A percentile compares a stretch with the other conserved stretches of the same genome.
Conservation (phyloP, 2,113 vertebrate genomes). For the Brachypodius melanocephalos region DNA sequence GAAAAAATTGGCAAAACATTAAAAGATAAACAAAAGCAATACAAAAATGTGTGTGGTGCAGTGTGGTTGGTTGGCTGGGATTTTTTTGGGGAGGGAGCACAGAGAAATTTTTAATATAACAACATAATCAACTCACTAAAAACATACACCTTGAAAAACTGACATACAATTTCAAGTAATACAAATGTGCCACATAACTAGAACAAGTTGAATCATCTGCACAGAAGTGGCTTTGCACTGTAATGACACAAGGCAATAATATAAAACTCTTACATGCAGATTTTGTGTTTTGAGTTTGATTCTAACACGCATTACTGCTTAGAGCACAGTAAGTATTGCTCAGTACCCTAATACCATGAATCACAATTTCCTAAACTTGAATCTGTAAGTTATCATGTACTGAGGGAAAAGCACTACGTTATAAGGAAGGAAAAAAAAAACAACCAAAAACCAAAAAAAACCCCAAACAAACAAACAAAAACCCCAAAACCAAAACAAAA, state of each 20-base stretch:
- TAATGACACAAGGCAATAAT: background rate
- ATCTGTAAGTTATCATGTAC: background rate
- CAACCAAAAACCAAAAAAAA: background rate
- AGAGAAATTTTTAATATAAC: rapidly evolving
- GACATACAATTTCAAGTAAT: background rate
- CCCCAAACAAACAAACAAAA: too few relatives aligned
- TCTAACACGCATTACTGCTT: background rate
- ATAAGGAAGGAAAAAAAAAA: background rate
- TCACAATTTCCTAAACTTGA: background rate
- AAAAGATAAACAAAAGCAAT: background rate
- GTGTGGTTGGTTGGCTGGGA: background rate
- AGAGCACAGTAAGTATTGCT: background rate
- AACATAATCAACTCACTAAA: background rate
- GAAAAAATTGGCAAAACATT: background rate
- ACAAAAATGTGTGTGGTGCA: background rate
- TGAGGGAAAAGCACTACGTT: background rate
- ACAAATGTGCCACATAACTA: background rate
- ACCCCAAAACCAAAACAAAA: too few relatives aligned
- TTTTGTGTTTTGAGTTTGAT: background rate
- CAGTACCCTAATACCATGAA: background rate
- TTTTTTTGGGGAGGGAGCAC: background rate
- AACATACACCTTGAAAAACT: background rate
- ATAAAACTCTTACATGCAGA: background rate
- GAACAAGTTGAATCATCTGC: background rate
- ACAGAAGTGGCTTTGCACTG: background rate